Base-by-base conservation (phyloP, 2,113 vertebrate species). In the Pseudopodoces humilis region DNA sequence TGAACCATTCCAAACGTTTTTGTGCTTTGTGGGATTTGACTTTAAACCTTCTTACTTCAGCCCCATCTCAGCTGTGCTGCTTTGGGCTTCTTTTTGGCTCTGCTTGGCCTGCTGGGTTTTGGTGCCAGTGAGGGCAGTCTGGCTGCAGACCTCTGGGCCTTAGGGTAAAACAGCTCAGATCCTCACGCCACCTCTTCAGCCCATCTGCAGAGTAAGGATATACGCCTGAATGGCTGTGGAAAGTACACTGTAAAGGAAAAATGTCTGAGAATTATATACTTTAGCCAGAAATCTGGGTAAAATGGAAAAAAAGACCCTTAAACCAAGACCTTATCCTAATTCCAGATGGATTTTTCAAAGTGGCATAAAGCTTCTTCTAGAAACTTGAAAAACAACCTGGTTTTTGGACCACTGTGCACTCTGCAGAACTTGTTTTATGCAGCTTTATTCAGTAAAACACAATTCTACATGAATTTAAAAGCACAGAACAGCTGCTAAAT, bases 261-360 rank as follows among this genome's bases (percentile, higher is more conserved):
- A 77, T 62, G 41, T 79, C 95, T 95, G 92, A 93, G 58, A 94
- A 93, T 74, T 43, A 71, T 41, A 62, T 13, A 23, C 60, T 72
- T 82, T 11, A 85, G 93, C 93, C 97, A 97, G 65, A 86, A 95
- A 90, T 18, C 65, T 82, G 70, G 86, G 92, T 90, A 68, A 90
- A 94, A 94, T 93, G 94, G 81, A 94, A 97, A 97, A 39, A 94
- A 94, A 90, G 74, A 91, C 83, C 83, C 86, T 90, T 94, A 95
- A 93, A 95, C 58, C n/a, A 88, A 94, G 87, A 87, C 49, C 58
- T 94, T 78, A 72, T 92, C 74, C 75, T 86, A 76, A 92, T 92
- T 95, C 84, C 90, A 88, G 37, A 71, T 82, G 75, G 60, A 43
- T 82, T 95, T 96, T 93, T 92, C 2, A 1, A 78, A 89, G 88